Percentiles rank a stretch among this genome's conserved stretches.
These are phyloP conservation scores for Saguinus midas DNA, from an alignment of 2,113 vertebrate species.

Conservation along the genomic window DNA sequence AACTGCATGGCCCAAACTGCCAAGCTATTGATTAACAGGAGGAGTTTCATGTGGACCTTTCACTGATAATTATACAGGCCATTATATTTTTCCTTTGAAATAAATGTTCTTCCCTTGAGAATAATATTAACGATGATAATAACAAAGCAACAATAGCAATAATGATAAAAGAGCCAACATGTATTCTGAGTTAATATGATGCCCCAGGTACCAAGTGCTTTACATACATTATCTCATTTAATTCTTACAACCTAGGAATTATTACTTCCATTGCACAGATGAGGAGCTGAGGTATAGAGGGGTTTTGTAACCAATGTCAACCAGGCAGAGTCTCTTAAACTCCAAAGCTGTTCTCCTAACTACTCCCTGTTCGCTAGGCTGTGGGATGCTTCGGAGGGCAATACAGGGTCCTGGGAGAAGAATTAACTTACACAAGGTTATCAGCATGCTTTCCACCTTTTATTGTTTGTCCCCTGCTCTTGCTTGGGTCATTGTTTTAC, in stretches of 20 bases:
- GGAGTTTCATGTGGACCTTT: not conserved
- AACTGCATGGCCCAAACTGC: not conserved
- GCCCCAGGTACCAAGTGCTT: not conserved
- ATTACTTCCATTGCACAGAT: not conserved
- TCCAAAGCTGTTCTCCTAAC: not conserved
- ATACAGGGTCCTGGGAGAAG: not conserved
- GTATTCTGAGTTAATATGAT: not conserved
- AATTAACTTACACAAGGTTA: not conserved
- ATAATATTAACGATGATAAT: conserved; percentile 15
- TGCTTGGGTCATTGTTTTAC: not conserved
- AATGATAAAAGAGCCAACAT: not conserved
- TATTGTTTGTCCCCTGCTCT: not conserved
- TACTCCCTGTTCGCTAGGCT: not conserved
- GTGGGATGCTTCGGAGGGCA: not conserved
- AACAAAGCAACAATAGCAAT: not conserved
- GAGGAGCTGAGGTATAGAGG: not conserved
- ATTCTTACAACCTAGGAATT: conserved; percentile 31
- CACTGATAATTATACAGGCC: not conserved
- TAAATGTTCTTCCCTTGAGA: not conserved
- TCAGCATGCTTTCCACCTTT: fast-evolving
- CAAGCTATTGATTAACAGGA: conserved; percentile 24
- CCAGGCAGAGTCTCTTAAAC: not conserved
- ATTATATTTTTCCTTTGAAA: conserved; percentile 3
- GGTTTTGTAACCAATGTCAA: not conserved
- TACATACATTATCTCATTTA: conserved; percentile 8